Percentiles rank a stretch among this genome's conserved stretches.
Evolutionary conservation across 2,888 invertebrate species (phyloP).

Genomic region (Catocala sponsa): DNA sequence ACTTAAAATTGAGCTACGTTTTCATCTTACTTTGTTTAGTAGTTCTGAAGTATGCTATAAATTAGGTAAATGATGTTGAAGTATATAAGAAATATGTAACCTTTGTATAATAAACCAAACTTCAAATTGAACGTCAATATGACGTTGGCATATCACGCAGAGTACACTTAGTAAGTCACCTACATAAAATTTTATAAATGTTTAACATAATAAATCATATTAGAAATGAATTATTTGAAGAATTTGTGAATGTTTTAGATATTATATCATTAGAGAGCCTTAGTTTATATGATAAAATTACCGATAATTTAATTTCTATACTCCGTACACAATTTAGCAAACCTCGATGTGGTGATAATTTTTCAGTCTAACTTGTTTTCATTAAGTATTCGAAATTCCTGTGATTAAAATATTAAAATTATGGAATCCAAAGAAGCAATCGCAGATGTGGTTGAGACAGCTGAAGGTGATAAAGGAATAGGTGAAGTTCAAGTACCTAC

Average conservation of each 20-base stretch:
- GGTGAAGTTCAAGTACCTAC: constrained; percentile 35
- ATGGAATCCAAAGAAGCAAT: constrained; percentile 14
- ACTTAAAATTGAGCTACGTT: no score
- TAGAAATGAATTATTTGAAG: constrained; percentile 65
- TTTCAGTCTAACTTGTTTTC: constrained; percentile 70
- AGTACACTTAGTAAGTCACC: no score
- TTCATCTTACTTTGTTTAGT: no score
- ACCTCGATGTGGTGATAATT: constrained; percentile 70
- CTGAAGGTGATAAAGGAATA: constrained; percentile 41
- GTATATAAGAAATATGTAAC: no score
- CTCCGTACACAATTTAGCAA: constrained; percentile 68
- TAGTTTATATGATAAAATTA: constrained; percentile 74
- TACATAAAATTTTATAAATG: constrained; percentile 58
- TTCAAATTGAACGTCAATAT: no score
- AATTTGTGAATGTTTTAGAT: constrained; percentile 72
- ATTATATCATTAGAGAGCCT: constrained; percentile 67
- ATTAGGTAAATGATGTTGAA: no score
- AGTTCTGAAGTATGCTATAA: no score
- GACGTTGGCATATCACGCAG: no score
- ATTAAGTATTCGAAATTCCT: constrained; percentile 41
- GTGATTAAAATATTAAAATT: constrained; percentile 16
- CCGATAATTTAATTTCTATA: constrained; percentile 70
- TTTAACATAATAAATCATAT: constrained; percentile 68
- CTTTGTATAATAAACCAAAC: no score
- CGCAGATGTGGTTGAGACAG: constrained; percentile 34